These are phyloP conservation scores for Pollenia griseotomentosa DNA, from an alignment of 2,888 invertebrate species.

Conservation along the genomic window DNA sequence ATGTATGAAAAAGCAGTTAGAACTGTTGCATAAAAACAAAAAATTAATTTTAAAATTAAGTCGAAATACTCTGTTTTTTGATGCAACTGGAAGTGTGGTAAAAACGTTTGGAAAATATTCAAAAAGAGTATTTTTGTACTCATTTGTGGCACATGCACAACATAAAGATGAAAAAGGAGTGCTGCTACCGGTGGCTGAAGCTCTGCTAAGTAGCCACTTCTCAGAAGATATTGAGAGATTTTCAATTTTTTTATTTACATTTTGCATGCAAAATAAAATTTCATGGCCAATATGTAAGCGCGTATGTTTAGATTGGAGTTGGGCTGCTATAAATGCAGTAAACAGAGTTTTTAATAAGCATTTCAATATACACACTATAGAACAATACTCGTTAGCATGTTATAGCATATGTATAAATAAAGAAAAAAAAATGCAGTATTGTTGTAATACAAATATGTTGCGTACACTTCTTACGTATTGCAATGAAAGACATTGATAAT, in stretches of 20 bases:
- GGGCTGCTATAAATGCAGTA: slow-evolving; percentile 17
- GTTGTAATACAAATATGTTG: slow-evolving; percentile 41
- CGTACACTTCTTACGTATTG: slow-evolving; percentile 36
- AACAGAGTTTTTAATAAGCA: slow-evolving; percentile 28
- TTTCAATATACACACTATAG: neutral
- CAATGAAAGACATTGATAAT: neutral
- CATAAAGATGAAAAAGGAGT: neutral
- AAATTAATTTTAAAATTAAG: slow-evolving; percentile 28
- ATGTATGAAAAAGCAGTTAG: neutral
- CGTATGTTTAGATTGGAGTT: slow-evolving; percentile 31
- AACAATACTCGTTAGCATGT: too few relatives aligned
- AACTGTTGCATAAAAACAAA: neutral
- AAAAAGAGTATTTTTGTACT: slow-evolving; percentile 40
- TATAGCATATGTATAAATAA: neutral
- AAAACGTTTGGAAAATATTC: slow-evolving; percentile 4
- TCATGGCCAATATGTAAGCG: slow-evolving; percentile 25
- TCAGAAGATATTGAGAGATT: slow-evolving; percentile 23
- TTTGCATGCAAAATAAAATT: slow-evolving; percentile 29
- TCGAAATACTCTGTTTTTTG: slow-evolving; percentile 30
- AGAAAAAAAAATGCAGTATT: neutral
- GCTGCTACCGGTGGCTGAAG: slow-evolving; percentile 25
- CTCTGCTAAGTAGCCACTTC: slow-evolving; percentile 32
- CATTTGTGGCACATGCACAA: neutral
- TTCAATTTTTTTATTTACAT: neutral
- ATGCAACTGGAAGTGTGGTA: slow-evolving; percentile 31